Evolutionary conservation across 2,888 invertebrate species (phyloP), one percentile per base, ranked within the genome.

Genomic region (Lepidochitona cinerea): DNA sequence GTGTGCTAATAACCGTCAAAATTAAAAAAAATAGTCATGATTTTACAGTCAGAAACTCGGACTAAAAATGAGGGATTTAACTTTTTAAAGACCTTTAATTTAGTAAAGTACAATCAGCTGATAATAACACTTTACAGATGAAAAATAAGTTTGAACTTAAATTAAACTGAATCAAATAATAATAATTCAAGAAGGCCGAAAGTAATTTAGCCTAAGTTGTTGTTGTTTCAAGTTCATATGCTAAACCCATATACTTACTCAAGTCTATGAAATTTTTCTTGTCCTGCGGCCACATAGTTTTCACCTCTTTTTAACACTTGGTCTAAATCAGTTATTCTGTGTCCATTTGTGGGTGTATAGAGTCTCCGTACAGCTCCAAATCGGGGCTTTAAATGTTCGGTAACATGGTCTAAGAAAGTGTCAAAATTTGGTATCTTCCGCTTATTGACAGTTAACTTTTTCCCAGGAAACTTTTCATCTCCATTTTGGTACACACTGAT

Each of bases 341-440:
- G 64, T 26, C 71, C 71, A 65, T n/a, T 49, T n/a, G 52, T 36
- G 12, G 71, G 71, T 6, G 71, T 71, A 36, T 66, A 71, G 7
- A 71, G 52, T 33, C 66, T 64, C 41, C 71, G 37, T 26, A 71
- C 65, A n/a, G 71, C 71, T 33, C 71, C 71, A 37, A 65, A 65
- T 29, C 41, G 41, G 29, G 66, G 66, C 23, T 49, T 65, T 35
- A 71, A 35, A n/a, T 37, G 41, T 29, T 65, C 36, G 3, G 71
- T 71, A 18, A 71, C 37, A 41, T 71, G 59, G 33, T 71, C 71
- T 12, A 71, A 49, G 33, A 71, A 71, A 18, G 26, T 49, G 14
- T 66, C 71, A 41, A 71, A 71, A 37, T 41, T 71, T 2, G 59
- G 41, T 5, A 66, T 71, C 33, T 66, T 64, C 0, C 66, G 9